These are phyloP conservation scores for Pseudachorutes palmiensis DNA, from an alignment of 1,140 invertebrate species.

Conservation along the genomic window DNA sequence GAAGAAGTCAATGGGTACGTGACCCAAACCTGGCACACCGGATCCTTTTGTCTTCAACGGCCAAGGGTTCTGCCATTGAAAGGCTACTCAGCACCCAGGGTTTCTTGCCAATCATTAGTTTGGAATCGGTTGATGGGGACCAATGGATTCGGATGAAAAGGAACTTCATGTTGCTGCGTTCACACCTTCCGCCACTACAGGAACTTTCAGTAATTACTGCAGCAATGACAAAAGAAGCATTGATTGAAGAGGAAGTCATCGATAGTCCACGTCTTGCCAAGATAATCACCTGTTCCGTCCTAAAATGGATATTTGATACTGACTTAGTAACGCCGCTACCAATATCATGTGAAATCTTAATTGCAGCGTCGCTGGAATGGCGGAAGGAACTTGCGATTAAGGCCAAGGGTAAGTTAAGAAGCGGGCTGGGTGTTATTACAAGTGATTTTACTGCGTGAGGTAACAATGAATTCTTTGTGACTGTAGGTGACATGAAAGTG, in stretches of 20 bases:
- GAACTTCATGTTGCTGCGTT: neutral
- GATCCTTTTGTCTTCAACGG: conserved; percentile 1
- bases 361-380: neutral
- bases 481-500: neutral
- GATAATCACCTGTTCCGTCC: neutral
- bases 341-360: neutral
- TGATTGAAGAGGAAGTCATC: neutral
- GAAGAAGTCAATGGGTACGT: neutral
- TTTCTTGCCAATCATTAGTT: neutral
- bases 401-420: neutral
- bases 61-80: conserved; percentile 11
- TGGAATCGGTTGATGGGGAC: conserved; percentile 14
- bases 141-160: conserved; percentile 10
- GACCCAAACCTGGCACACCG: conserved; percentile 7
- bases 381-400: neutral
- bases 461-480: too few species aligned
- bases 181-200: conserved; percentile 3
- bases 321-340: neutral
- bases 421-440: too few species aligned
- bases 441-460: too few species aligned
- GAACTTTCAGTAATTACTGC: neutral
- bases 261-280: neutral
- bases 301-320: conserved; percentile 9
- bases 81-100: neutral
- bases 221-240: neutral